Evolutionary conservation across 2,113 vertebrate species (phyloP).

Genomic region (Lagenorhynchus albirostris): DNA sequence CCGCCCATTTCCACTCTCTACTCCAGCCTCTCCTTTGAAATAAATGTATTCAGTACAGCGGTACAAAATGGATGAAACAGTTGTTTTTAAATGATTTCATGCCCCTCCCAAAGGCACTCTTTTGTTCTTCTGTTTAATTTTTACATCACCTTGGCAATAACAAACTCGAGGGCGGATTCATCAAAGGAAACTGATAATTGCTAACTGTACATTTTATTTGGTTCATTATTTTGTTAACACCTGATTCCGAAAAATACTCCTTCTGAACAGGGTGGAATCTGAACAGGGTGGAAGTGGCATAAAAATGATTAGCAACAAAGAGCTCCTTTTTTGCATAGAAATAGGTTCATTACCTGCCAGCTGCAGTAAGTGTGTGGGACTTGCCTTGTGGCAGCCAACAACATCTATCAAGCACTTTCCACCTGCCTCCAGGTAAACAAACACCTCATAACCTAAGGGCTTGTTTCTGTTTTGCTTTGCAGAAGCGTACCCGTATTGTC

Average conservation of each 20-base stretch:
- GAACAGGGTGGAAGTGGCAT: constrained; percentile 44
- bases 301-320: constrained; percentile 63
- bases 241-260: constrained; percentile 54
- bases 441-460: neutral
- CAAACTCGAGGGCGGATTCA: constrained; percentile 51
- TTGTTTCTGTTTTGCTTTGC: neutral
- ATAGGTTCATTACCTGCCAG: constrained; percentile 45
- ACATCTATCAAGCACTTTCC: neutral
- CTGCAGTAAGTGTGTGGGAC: constrained; percentile 1
- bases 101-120: constrained; percentile 28
- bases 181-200: constrained; percentile 69
- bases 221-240: constrained; percentile 65
- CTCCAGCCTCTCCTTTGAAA: neutral
- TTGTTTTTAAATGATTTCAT: constrained; percentile 30
- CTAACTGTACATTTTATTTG: constrained; percentile 59
- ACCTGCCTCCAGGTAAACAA: constrained; percentile 18
- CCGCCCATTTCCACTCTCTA: neutral
- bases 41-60: neutral
- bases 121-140: constrained; percentile 62
- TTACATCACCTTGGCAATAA: constrained; percentile 34
- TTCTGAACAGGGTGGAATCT: constrained; percentile 48
- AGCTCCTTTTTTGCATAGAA: constrained; percentile 36
- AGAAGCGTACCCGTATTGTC: neutral
- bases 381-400: neutral
- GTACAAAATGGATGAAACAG: neutral